These are phyloP conservation scores for Yponomeuta sedellus DNA, from an alignment of 2,888 invertebrate species.

Conservation along the genomic window DNA sequence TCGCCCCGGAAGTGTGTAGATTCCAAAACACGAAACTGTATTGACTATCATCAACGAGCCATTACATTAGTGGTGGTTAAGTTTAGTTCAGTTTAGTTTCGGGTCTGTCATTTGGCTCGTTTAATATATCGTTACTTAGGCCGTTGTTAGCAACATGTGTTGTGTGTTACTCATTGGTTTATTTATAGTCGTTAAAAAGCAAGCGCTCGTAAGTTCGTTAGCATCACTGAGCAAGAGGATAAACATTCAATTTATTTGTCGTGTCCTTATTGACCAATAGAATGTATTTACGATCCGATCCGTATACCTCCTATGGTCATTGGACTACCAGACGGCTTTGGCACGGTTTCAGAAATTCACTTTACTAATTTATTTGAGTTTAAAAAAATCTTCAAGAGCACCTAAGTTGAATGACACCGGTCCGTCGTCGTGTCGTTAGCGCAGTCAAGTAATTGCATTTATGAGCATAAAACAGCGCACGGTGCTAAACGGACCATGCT, in stretches of 20 bases:
- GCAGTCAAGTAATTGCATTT: constrained; percentile 59
- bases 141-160: constrained; percentile 52
- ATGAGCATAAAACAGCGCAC: constrained; percentile 65
- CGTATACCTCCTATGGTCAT: constrained; percentile 17
- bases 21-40: too few species aligned
- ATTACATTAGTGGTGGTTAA: too few species aligned
- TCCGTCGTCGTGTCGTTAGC: constrained; percentile 43
- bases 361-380: constrained; percentile 35
- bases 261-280: neutral
- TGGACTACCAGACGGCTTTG: neutral
- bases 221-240: constrained; percentile 34
- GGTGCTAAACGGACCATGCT: constrained; percentile 51
- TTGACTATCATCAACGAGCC: too few species aligned
- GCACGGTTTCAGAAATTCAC: neutral
- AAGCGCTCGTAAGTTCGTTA: constrained; percentile 60
- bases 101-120: neutral
- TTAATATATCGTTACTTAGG: neutral
- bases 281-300: constrained; percentile 13
- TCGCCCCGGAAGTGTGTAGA: neutral
- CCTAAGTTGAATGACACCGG: constrained; percentile 53
- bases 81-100: neutral
- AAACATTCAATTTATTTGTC: constrained; percentile 18
- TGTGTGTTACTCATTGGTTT: constrained; percentile 53
- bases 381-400: constrained; percentile 14
- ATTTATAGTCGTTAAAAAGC: constrained; percentile 60